Percentiles rank a stretch among this genome's conserved stretches.
These are phyloP conservation scores for Drosophila mayaguana DNA, from an alignment of 2,888 invertebrate species.

Conservation along the genomic window DNA sequence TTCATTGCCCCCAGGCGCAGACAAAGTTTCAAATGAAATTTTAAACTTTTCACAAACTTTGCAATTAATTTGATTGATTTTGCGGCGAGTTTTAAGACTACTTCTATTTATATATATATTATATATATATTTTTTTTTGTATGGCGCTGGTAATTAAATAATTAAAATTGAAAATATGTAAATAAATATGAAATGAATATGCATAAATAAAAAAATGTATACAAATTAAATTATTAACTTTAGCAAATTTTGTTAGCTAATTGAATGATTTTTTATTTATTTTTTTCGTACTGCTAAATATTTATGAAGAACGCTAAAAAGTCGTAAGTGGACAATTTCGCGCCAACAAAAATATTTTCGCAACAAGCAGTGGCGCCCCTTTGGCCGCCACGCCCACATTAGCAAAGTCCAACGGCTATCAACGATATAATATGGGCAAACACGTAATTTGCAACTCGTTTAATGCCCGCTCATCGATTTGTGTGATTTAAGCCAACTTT, in stretches of 20 bases:
- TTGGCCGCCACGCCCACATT: not conserved
- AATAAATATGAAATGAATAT: not conserved
- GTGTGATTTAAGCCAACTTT: conserved; percentile 6
- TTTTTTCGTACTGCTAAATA: not conserved
- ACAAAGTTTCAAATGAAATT: conserved; percentile 1
- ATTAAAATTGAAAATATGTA: not conserved
- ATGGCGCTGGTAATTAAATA: not conserved
- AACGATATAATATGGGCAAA: not conserved
- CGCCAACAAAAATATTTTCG: not conserved
- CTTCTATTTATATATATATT: no score
- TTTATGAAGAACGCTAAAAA: not conserved
- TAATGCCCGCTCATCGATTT: conserved; percentile 14
- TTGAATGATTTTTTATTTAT: not conserved
- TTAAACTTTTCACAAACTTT: not conserved
- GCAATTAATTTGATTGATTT: conserved; percentile 3
- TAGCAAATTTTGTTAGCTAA: not conserved
- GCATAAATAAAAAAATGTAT: not conserved
- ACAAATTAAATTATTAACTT: not conserved
- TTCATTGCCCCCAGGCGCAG: not conserved
- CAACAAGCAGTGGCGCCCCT: not conserved
- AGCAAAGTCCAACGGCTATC: not conserved
- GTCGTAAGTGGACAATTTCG: not conserved
- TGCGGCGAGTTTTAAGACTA: not conserved
- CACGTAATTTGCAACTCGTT: conserved; percentile 10
- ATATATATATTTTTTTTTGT: not conserved